phyloP scores from a whole-genome alignment of 2,797 vertebrate species.

The Carcharodon carcharias region DNA sequence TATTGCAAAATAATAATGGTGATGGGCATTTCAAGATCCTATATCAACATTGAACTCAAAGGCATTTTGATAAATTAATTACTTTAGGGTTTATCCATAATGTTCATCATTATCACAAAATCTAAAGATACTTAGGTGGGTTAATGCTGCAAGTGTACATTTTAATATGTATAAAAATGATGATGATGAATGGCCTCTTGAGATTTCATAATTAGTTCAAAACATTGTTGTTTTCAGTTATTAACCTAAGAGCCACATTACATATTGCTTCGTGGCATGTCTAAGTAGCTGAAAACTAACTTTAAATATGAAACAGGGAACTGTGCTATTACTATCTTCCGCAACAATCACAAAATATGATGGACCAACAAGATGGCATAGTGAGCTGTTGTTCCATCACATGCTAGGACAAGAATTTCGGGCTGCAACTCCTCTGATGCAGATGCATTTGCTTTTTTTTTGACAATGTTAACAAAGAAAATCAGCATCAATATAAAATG shows the following conservation, averaged over 20 bases:
- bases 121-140: not conserved
- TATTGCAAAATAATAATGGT: not conserved
- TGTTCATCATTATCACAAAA: constrained; percentile 9
- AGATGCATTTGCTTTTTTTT: not conserved
- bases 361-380: not conserved
- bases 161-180: not conserved
- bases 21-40: not conserved
- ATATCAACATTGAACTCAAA: not conserved
- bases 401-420: not conserved
- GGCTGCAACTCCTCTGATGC: not conserved
- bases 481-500: not conserved
- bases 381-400: too few species aligned
- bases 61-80: constrained; percentile 17
- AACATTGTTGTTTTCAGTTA: not conserved
- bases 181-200: not conserved
- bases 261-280: not conserved
- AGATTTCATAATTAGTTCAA: not conserved
- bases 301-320: not conserved
- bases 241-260: not conserved
- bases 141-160: not conserved
- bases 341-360: not conserved
- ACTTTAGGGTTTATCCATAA: not conserved
- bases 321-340: not conserved
- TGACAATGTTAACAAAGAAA: not conserved
- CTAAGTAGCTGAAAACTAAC: not conserved